Evolutionary conservation across 2,113 vertebrate species (phyloP).

Genomic region (Heterotis niloticus): DNA sequence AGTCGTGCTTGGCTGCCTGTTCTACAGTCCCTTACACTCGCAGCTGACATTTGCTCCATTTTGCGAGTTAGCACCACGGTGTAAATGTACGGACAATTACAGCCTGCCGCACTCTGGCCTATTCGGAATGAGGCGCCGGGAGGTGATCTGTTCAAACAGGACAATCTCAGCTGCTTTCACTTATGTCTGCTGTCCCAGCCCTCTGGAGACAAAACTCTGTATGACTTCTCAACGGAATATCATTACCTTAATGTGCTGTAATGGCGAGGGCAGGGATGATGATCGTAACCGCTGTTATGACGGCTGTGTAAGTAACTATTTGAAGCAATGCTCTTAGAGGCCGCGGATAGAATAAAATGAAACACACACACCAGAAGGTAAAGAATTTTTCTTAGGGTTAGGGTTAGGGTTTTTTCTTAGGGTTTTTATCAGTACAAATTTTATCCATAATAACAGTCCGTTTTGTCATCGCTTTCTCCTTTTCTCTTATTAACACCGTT

Average conservation of each 20-base stretch:
- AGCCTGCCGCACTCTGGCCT: slow-evolving; percentile 40
- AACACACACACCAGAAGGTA: too few species aligned
- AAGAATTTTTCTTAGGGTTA: too few species aligned
- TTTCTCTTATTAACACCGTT: neutral
- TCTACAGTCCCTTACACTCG: slow-evolving; percentile 61
- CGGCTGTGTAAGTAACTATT: neutral
- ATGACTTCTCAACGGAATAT: neutral
- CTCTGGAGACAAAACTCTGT: neutral
- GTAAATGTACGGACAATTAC: slow-evolving; percentile 45
- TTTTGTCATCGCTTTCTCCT: neutral
- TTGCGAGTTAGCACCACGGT: slow-evolving; percentile 45
- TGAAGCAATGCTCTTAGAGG: neutral
- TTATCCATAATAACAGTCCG: neutral
- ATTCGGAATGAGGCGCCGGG: neutral
- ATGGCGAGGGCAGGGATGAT: neutral
- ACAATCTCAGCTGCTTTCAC: slow-evolving; percentile 3
- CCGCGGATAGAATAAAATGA: neutral
- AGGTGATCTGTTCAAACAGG: slow-evolving; percentile 31
- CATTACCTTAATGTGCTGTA: neutral
- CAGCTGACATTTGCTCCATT: slow-evolving; percentile 41
- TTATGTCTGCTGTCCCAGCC: neutral
- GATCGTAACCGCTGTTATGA: neutral
- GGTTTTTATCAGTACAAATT: neutral
- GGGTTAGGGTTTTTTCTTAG: too few species aligned
- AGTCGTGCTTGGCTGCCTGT: slow-evolving; percentile 69